These are phyloP conservation scores for Coelopa frigida DNA, from an alignment of 1,140 invertebrate species.

Conservation along the genomic window DNA sequence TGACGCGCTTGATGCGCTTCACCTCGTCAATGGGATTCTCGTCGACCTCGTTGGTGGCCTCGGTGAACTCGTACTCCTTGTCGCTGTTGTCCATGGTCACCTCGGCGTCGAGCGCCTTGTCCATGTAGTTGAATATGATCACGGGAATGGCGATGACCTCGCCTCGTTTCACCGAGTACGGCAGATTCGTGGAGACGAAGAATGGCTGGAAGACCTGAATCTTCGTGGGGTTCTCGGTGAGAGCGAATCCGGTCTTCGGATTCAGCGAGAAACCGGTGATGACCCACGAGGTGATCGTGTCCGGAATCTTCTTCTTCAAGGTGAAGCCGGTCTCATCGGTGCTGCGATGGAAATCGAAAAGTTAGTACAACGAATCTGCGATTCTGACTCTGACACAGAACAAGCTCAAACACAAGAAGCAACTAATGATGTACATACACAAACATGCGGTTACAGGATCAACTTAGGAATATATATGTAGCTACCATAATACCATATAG, in stretches of 20 bases:
- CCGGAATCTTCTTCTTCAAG: slow-evolving; percentile 57
- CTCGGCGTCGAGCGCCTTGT: slow-evolving; percentile 67
- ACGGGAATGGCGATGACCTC: slow-evolving; percentile 41
- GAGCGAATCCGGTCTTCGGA: slow-evolving; percentile 71
- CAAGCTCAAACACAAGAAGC: not conserved
- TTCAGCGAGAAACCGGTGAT: slow-evolving; percentile 89
- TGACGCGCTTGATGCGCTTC: slow-evolving; percentile 56
- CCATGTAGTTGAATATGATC: slow-evolving; percentile 41
- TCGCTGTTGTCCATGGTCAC: slow-evolving; percentile 76
- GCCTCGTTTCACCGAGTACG: slow-evolving; percentile 78
- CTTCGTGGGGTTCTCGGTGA: slow-evolving; percentile 64
- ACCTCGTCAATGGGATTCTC: slow-evolving; percentile 52
- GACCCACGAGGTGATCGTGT: slow-evolving; percentile 88
- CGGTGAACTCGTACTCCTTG: slow-evolving; percentile 71
- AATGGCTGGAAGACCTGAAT: slow-evolving; percentile 82
- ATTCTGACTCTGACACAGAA: not conserved
- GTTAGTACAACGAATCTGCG: not conserved
- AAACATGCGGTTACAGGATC: too few species aligned
- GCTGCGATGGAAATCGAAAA: slow-evolving; percentile 3
- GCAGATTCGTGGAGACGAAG: slow-evolving; percentile 72
- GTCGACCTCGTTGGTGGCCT: slow-evolving; percentile 50
- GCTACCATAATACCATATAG: too few species aligned
- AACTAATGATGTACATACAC: too few species aligned
- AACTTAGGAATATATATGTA: too few species aligned
- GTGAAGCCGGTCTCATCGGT: slow-evolving; percentile 5